Evolutionary conservation across 2,113 vertebrate genomes (phyloP).

Genomic region (Myrmophylax atrothorax): DNA sequence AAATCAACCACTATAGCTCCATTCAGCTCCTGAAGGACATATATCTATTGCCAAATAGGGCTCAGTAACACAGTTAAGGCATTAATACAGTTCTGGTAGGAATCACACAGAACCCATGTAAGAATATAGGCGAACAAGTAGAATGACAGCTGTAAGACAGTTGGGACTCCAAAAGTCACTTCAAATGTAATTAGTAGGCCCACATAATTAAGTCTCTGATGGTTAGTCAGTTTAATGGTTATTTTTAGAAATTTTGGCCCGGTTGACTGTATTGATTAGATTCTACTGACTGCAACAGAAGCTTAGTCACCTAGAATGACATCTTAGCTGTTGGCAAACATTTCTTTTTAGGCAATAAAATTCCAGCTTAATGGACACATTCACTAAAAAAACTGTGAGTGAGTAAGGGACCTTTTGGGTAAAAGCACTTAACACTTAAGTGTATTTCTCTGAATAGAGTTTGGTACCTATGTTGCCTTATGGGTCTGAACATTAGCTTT

Average conservation of each 20-base stretch:
- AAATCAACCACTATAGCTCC: neutral
- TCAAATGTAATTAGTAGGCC: neutral
- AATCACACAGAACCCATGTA: neutral
- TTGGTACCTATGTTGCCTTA: neutral
- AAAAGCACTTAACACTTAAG: neutral
- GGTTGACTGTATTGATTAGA: neutral
- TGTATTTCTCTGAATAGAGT: neutral
- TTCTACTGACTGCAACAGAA: neutral
- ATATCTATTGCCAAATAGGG: neutral
- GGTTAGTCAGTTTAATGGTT: neutral
- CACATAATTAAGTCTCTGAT: neutral
- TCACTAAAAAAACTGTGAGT: neutral
- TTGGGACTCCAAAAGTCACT: neutral
- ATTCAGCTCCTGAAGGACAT: neutral
- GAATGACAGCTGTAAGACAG: neutral
- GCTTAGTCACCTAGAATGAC: neutral
- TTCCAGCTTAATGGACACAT: fast-evolving
- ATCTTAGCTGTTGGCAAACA: neutral
- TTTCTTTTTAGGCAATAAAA: neutral
- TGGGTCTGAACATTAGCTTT: neutral
- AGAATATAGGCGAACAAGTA: neutral
- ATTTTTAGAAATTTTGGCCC: neutral
- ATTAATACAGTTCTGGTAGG: neutral
- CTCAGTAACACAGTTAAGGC: neutral
- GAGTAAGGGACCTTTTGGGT: neutral